Evolutionary conservation across 2,113 vertebrate species (phyloP).

Genomic region (Xyliphius kryptos): DNA sequence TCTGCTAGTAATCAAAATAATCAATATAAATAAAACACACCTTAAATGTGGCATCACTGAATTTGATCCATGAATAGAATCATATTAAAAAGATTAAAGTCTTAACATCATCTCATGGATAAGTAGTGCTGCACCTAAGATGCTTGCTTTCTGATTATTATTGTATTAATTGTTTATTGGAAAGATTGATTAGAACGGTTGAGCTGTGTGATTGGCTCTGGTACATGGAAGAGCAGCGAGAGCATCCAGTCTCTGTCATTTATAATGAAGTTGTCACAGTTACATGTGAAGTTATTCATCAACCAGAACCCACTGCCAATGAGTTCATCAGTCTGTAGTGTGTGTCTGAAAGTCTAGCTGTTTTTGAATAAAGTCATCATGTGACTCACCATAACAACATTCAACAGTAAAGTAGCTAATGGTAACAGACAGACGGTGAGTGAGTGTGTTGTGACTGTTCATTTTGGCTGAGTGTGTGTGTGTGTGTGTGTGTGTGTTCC

Average conservation of each 20-base stretch:
- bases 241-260: too few relatives aligned
- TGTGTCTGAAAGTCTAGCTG: neutral
- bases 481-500: slow-evolving; percentile 3
- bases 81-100: neutral
- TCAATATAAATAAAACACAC: neutral
- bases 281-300: too few relatives aligned
- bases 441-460: neutral
- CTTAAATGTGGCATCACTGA: neutral
- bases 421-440: neutral
- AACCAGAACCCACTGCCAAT: too few relatives aligned
- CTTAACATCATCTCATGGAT: neutral
- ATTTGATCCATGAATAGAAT: neutral
- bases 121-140: too few relatives aligned
- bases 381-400: neutral
- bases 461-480: neutral
- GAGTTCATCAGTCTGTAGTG: too few relatives aligned
- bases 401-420: neutral
- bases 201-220: too few relatives aligned
- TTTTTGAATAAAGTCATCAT: neutral
- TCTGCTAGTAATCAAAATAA: neutral
- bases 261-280: too few relatives aligned
- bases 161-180: too few relatives aligned
- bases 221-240: too few relatives aligned
- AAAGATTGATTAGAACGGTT: too few relatives aligned
- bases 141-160: too few relatives aligned